Percentiles rank a stretch among this genome's conserved stretches.
Evolutionary conservation across 2,888 invertebrate species (phyloP).

Genomic region (Sesia bembeciformis): DNA sequence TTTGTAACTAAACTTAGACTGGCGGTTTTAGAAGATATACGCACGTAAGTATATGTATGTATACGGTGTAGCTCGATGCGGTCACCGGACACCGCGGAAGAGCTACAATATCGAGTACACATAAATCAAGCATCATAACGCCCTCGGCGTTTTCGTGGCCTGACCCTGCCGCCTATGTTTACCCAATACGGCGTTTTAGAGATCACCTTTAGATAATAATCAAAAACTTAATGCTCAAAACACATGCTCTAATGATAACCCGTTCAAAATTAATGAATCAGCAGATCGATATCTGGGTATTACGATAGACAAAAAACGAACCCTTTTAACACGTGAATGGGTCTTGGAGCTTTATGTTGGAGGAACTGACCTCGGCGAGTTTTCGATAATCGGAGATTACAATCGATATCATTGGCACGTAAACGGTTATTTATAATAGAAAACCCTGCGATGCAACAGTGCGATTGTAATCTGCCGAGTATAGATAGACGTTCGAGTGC

Average conservation of each 20-base stretch:
- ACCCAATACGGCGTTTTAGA: constrained; percentile 34
- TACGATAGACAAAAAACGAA: too few relatives aligned
- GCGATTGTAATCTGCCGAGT: constrained; percentile 35
- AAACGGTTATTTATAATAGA: constrained; percentile 52
- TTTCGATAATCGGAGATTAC: constrained; percentile 47
- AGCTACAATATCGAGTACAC: constrained; percentile 53
- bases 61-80: constrained; percentile 33
- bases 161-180: constrained; percentile 55
- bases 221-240: too few relatives aligned
- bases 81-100: constrained; percentile 64
- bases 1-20: constrained; percentile 4
- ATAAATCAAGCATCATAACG: constrained; percentile 63
- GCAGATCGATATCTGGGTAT: too few relatives aligned
- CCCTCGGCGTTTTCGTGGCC: constrained; percentile 39
- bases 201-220: constrained; percentile 20
- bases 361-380: constrained; percentile 47
- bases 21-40: constrained; percentile 35
- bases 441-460: constrained; percentile 38
- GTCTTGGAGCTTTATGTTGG: constrained; percentile 29
- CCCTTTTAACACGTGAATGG: constrained; percentile 31
- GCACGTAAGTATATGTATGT: constrained; percentile 2
- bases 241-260: too few relatives aligned
- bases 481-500: constrained; percentile 5
- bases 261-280: too few relatives aligned
- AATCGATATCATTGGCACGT: constrained; percentile 50